Evolutionary conservation across 1,140 invertebrate genomes (phyloP).

Genomic region (Penaeus chinensis): DNA sequence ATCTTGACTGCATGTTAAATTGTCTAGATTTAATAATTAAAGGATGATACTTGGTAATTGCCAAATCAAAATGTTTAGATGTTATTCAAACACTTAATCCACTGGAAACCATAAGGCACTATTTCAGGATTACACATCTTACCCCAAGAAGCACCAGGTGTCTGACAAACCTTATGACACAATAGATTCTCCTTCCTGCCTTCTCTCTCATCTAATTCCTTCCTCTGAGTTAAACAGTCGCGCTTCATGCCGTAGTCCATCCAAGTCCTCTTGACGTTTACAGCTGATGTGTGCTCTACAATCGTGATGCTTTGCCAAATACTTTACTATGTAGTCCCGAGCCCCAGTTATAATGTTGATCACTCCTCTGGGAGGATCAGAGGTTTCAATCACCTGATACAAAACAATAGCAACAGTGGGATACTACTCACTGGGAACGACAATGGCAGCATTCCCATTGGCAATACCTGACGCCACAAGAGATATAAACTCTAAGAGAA

Average conservation of each 20-base stretch:
- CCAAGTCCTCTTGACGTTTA: slow-evolving; percentile 70
- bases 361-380: slow-evolving; percentile 71
- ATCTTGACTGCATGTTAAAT: no score
- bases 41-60: no score
- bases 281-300: slow-evolving; percentile 68
- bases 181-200: no score
- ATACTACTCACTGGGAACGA: slow-evolving; percentile 69
- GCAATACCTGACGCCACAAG: slow-evolving; percentile 70
- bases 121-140: no score
- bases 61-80: no score
- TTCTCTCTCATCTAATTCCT: slow-evolving; percentile 67
- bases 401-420: slow-evolving; percentile 69
- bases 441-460: slow-evolving; percentile 70
- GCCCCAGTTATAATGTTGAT: slow-evolving; percentile 72
- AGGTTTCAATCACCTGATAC: slow-evolving; percentile 71
- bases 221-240: slow-evolving; percentile 66
- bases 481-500: slow-evolving; percentile 70
- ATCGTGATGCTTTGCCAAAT: slow-evolving; percentile 70
- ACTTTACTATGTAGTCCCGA: slow-evolving; percentile 68
- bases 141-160: no score
- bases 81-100: no score
- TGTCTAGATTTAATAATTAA: no score
- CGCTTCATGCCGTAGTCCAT: slow-evolving; percentile 68
- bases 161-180: no score
- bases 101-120: no score